Evolutionary conservation across 2,888 invertebrate genomes (phyloP).

Genomic region (Hirtodrosophila histrioides): DNA sequence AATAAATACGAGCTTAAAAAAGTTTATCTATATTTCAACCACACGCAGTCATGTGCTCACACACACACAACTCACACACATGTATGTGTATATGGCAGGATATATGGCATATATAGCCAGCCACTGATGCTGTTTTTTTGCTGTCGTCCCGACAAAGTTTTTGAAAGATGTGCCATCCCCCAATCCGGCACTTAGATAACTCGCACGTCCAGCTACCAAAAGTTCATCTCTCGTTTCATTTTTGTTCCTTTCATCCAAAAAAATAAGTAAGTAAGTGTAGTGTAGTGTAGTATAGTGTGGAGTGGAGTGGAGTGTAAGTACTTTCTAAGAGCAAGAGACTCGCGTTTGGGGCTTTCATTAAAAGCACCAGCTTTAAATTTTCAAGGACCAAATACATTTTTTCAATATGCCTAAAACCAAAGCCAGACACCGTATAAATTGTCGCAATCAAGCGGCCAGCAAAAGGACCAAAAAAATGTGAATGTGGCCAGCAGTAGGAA

Average conservation of each 20-base stretch:
- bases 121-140: slow-evolving; percentile 64
- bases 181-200: slow-evolving; percentile 59
- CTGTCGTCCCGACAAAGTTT: slow-evolving; percentile 70
- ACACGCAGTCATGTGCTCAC: slow-evolving; percentile 71
- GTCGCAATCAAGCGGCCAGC: slow-evolving; percentile 73
- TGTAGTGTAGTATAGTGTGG: not conserved
- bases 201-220: slow-evolving; percentile 74
- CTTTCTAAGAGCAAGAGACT: slow-evolving; percentile 21
- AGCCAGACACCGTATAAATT: slow-evolving; percentile 70
- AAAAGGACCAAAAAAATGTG: slow-evolving; percentile 22
- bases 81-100: slow-evolving; percentile 12
- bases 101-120: slow-evolving; percentile 52
- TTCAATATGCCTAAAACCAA: slow-evolving; percentile 54
- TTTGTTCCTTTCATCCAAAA: slow-evolving; percentile 28
- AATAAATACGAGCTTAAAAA: slow-evolving; percentile 80
- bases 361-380: slow-evolving; percentile 67
- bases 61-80: slow-evolving; percentile 28
- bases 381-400: slow-evolving; percentile 3
- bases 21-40: slow-evolving; percentile 80
- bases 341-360: slow-evolving; percentile 56
- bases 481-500: slow-evolving; percentile 12
- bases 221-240: slow-evolving; percentile 57
- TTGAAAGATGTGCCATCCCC: slow-evolving; percentile 70
- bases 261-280: slow-evolving; percentile 65
- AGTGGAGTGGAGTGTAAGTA: slow-evolving; percentile 40